These are phyloP conservation scores for Brachionus asplanchnoidis DNA, from an alignment of 1,140 invertebrate species.

Conservation along the genomic window DNA sequence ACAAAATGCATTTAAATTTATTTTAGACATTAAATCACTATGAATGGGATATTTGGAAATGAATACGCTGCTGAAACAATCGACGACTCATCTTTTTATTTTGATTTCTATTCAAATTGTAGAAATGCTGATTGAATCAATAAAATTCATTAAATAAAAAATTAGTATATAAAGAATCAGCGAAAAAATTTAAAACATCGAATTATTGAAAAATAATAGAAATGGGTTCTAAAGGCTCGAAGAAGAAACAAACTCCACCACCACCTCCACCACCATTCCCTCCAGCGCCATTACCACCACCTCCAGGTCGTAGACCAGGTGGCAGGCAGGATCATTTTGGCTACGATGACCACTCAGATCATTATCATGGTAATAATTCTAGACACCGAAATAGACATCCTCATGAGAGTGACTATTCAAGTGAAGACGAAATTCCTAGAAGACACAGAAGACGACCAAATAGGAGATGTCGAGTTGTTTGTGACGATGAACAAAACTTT, in stretches of 20 bases:
- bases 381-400: background rate
- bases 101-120: background rate
- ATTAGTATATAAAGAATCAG: constrained; percentile 1
- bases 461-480: background rate
- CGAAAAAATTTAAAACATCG: background rate
- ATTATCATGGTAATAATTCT: background rate
- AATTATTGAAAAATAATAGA: background rate
- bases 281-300: background rate
- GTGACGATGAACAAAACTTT: background rate
- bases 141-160: background rate
- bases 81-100: background rate
- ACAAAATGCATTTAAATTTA: background rate
- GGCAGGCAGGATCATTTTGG: background rate
- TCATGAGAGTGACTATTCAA: background rate
- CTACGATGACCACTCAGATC: background rate
- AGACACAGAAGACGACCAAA: background rate
- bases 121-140: background rate
- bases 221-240: background rate
- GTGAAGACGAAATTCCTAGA: background rate
- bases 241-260: background rate
- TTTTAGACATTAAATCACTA: background rate
- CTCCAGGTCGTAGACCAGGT: background rate
- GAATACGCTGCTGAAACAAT: background rate
- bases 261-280: background rate
- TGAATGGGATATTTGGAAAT: background rate